Conservation (phyloP, 2,888 invertebrate genomes). For the Imbricaverruca yamaguchii region DNA sequence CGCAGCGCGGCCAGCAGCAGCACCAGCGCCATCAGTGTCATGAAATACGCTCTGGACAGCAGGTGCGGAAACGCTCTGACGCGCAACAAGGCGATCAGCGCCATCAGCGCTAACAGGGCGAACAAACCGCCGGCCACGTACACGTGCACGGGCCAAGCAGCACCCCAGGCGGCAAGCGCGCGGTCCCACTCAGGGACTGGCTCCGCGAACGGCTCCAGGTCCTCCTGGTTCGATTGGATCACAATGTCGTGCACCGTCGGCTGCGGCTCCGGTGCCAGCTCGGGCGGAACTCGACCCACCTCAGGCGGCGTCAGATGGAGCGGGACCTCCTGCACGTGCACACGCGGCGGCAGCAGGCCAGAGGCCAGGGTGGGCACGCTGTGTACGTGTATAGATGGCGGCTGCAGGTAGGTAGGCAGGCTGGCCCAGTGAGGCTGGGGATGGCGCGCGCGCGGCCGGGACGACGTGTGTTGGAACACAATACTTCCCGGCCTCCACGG, state of each 20-base stretch:
- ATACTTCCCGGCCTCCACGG: neutral
- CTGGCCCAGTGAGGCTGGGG: neutral
- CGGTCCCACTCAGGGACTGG: slow-evolving; percentile 42
- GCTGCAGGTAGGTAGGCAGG: neutral
- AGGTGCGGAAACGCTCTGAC: slow-evolving; percentile 79
- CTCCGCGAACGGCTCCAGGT: slow-evolving; percentile 40
- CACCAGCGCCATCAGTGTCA: slow-evolving; percentile 72
- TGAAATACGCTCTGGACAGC: slow-evolving; percentile 77
- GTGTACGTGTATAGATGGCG: neutral
- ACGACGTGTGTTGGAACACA: neutral
- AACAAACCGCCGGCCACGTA: slow-evolving; percentile 79
- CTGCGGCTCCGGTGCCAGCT: slow-evolving; percentile 23
- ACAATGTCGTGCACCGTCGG: slow-evolving; percentile 21
- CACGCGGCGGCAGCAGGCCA: neutral
- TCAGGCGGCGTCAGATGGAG: neutral
- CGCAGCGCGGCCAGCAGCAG: slow-evolving; percentile 72
- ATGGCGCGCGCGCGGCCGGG: neutral
- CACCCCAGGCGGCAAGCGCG: slow-evolving; percentile 52
- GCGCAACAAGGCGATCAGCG: slow-evolving; percentile 74
- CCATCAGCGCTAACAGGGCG: slow-evolving; percentile 71
- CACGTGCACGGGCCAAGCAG: slow-evolving; percentile 86
- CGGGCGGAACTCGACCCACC: neutral
- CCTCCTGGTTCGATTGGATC: neutral
- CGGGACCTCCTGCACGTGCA: neutral
- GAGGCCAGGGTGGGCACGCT: neutral